These are phyloP conservation scores for Poecilus cupreus DNA, from an alignment of 2,888 invertebrate genomes.

Conservation along the genomic window DNA sequence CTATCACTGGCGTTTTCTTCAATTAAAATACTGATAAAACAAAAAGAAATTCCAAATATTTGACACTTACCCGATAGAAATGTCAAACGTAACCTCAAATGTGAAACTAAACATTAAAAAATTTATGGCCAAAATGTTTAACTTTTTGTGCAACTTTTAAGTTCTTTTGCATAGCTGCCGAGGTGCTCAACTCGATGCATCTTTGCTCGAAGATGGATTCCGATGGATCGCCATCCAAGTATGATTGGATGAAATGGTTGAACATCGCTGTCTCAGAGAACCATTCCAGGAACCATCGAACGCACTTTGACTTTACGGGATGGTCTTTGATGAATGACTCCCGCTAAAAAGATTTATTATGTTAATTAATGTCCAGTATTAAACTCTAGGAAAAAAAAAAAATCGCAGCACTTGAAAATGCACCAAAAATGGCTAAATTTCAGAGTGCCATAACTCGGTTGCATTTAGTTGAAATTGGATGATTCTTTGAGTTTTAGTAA, in stretches of 20 bases:
- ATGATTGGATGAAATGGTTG: slow-evolving; percentile 80
- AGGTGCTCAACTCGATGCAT: slow-evolving; percentile 15
- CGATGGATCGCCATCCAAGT: slow-evolving; percentile 55
- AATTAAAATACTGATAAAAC: background rate
- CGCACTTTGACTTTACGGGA: slow-evolving; percentile 75
- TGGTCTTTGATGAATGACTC: slow-evolving; percentile 81
- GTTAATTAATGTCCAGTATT: background rate
- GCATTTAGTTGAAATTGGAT: too few species aligned
- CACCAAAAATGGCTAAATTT: too few species aligned
- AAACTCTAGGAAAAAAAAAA: too few species aligned
- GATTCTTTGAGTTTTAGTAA: too few species aligned
- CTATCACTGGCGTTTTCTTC: too few species aligned
- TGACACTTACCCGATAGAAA: background rate
- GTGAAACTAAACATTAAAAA: background rate
- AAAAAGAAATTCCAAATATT: background rate
- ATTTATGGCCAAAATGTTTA: slow-evolving; percentile 50
- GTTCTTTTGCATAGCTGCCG: slow-evolving; percentile 40
- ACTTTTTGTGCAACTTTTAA: slow-evolving; percentile 43
- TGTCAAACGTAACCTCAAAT: background rate
- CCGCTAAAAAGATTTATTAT: slow-evolving; percentile 77
- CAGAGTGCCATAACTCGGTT: too few species aligned
- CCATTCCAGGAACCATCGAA: slow-evolving; percentile 88
- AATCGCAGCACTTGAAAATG: too few species aligned
- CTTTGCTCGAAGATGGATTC: slow-evolving; percentile 42
- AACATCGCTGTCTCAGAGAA: slow-evolving; percentile 93